Evolutionary conservation across 2,888 invertebrate genomes (phyloP).

Genomic region (Archips crataeganus): DNA sequence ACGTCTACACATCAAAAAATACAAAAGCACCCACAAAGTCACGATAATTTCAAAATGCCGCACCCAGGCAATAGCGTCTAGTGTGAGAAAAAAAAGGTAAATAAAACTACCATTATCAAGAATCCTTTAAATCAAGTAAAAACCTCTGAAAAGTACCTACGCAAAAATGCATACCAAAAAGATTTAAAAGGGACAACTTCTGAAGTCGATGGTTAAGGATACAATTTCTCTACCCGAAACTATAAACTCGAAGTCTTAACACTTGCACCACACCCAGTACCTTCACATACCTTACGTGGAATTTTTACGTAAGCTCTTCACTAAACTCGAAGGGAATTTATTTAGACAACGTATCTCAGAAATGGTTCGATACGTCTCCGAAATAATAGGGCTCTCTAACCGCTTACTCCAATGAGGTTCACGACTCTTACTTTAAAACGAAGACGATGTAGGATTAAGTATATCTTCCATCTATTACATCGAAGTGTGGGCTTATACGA

Average conservation of each 20-base stretch:
- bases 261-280: constrained; percentile 52
- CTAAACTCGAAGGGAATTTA: constrained; percentile 72
- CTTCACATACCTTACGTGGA: constrained; percentile 75
- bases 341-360: constrained; percentile 67
- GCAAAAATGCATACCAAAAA: no score
- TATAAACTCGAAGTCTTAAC: constrained; percentile 25
- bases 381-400: constrained; percentile 36
- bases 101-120: no score
- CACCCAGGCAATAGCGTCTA: no score
- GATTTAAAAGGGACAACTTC: no score
- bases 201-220: no score
- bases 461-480: constrained; percentile 4
- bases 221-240: no score
- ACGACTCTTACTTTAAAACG: constrained; percentile 26
- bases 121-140: no score
- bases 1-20: no score
- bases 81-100: no score
- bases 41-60: no score
- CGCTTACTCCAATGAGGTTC: constrained; percentile 29
- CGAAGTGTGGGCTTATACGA: constrained; percentile 2
- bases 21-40: no score
- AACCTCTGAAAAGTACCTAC: no score
- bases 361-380: constrained; percentile 59
- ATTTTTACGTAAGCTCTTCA: constrained; percentile 79
- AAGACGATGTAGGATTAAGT: constrained; percentile 18